phyloP scores from a whole-genome alignment of 1,140 invertebrate species.

The Cepaea nemoralis region DNA sequence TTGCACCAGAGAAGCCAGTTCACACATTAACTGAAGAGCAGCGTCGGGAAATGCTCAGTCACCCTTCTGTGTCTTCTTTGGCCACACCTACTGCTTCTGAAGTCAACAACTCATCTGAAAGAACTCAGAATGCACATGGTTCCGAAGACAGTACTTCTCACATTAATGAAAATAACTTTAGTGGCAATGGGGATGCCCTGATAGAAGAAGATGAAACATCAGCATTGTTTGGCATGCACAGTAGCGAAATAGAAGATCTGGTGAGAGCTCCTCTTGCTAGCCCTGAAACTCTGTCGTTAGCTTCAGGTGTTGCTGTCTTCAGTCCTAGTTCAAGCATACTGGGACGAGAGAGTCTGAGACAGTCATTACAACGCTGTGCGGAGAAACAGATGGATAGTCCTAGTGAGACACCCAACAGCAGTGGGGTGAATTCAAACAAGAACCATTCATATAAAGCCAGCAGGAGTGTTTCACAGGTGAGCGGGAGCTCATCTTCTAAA shows the following conservation, averaged over 20 bases:
- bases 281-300: constrained; percentile 86
- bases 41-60: constrained; percentile 52
- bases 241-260: constrained; percentile 35
- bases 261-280: constrained; percentile 83
- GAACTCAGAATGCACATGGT: constrained; percentile 11
- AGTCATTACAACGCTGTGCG: constrained; percentile 48
- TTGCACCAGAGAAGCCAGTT: constrained; percentile 71
- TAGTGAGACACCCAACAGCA: constrained; percentile 22
- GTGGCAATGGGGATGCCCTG: constrained; percentile 3
- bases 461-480: neutral
- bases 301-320: constrained; percentile 75
- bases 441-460: neutral
- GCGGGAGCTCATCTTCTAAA: neutral
- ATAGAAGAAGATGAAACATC: constrained; percentile 20
- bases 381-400: constrained; percentile 26
- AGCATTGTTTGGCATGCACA: constrained; percentile 8
- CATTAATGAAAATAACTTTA: constrained; percentile 19
- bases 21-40: constrained; percentile 64
- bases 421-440: neutral
- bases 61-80: constrained; percentile 44
- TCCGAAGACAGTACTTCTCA: constrained; percentile 22
- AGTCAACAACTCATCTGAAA: neutral
- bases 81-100: constrained; percentile 35
- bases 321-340: constrained; percentile 44
- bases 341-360: constrained; percentile 45